Conservation (phyloP, 37 sponge, comb jelly and placozoan species). For the Theonella swinhoei region DNA sequence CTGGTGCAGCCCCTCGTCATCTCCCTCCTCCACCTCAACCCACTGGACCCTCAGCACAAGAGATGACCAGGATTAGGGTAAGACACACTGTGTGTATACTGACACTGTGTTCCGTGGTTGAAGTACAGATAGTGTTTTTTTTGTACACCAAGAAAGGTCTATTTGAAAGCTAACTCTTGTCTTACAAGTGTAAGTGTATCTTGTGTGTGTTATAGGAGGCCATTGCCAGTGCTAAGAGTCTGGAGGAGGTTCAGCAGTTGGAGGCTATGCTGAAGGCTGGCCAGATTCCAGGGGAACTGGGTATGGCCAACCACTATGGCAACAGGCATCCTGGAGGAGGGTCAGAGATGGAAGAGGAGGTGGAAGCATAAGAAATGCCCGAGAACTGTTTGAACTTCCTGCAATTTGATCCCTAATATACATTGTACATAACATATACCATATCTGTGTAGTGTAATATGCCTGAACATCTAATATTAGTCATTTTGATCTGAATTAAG, state of each 20-base stretch:
- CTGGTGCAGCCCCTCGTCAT: conserved; percentile 6
- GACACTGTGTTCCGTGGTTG: no score
- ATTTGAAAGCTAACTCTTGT: neutral
- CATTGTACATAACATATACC: no score
- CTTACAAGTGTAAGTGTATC: neutral
- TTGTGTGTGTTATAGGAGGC: conserved; percentile 67
- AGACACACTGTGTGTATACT: no score
- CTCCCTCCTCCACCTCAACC: conserved; percentile 12
- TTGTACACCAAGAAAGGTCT: neutral
- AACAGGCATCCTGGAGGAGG: neutral
- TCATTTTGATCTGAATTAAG: no score
- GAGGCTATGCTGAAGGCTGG: conserved; percentile 86
- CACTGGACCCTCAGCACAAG: conserved; percentile 54
- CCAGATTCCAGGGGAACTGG: conserved; percentile 53
- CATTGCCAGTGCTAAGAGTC: conserved; percentile 88
- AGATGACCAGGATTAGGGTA: conserved; percentile 65
- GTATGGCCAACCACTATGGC: neutral
- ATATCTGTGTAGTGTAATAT: no score
- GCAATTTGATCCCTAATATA: no score
- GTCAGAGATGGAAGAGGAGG: conserved; percentile 22
- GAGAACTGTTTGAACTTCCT: neutral
- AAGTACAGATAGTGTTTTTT: no score
- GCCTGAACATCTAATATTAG: no score
- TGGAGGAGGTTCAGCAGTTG: conserved; percentile 91
- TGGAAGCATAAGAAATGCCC: neutral